These are phyloP conservation scores for Pristis pectinata DNA, from an alignment of 2,797 vertebrate genomes.

Conservation along the genomic window DNA sequence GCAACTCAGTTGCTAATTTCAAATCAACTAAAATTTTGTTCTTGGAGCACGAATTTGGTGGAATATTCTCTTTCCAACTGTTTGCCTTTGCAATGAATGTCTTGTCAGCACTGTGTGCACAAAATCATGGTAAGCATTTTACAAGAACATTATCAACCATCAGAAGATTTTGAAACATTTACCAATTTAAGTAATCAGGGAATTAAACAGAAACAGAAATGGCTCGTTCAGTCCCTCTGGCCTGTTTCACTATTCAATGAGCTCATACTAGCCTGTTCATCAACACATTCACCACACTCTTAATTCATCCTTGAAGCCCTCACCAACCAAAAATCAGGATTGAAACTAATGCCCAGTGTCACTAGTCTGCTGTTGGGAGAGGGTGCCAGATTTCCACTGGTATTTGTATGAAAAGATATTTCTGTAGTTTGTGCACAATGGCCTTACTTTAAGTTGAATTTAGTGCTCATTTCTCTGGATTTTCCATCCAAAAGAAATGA, in stretches of 20 bases:
- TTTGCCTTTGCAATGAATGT: background rate
- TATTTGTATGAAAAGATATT: background rate
- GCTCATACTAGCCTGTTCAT: background rate
- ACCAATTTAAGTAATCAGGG: background rate
- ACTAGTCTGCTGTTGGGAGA: background rate
- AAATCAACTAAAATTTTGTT: background rate
- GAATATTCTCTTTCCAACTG: background rate
- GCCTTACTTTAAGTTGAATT: background rate
- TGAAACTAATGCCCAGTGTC: background rate
- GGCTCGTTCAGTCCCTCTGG: background rate
- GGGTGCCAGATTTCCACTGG: background rate
- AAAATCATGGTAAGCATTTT: background rate
- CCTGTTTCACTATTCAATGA: background rate
- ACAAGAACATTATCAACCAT: background rate
- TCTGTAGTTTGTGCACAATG: background rate
- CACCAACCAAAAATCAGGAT: background rate
- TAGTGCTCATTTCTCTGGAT: background rate
- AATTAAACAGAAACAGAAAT: background rate
- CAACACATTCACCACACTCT: background rate
- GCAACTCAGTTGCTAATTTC: background rate
- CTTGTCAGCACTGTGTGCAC: background rate
- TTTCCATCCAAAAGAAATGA: background rate
- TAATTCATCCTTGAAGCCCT: background rate
- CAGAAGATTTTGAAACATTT: background rate
- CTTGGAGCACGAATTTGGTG: background rate